phyloP scores from a whole-genome alignment of 2,888 invertebrate genomes.

The Labia minor region DNA sequence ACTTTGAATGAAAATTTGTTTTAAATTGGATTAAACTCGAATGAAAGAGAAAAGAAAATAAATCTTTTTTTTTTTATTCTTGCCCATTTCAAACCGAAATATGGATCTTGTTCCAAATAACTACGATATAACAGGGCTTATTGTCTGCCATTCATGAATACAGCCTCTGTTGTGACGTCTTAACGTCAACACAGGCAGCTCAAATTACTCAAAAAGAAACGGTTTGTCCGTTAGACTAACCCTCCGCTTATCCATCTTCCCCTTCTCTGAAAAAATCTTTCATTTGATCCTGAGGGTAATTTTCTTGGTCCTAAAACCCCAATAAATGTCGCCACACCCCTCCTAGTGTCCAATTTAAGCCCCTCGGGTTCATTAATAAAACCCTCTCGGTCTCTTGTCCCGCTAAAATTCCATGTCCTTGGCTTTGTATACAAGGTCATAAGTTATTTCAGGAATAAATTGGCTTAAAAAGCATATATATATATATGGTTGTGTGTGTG shows the following conservation, averaged over 20 bases:
- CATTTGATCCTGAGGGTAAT: neutral
- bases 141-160: slow-evolving; percentile 9
- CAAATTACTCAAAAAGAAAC: neutral
- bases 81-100: neutral
- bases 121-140: neutral
- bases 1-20: neutral
- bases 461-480: neutral
- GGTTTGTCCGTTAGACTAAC: neutral
- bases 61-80: slow-evolving; percentile 3
- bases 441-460: slow-evolving; percentile 7
- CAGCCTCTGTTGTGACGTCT: slow-evolving; percentile 7
- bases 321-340: slow-evolving; percentile 13
- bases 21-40: slow-evolving; percentile 3
- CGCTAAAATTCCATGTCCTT: neutral
- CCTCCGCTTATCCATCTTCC: neutral
- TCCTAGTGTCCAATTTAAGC: neutral
- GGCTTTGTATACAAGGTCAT: neutral
- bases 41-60: neutral
- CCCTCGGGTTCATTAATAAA: slow-evolving; percentile 13
- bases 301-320: neutral
- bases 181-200: neutral
- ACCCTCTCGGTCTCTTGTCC: too few species aligned
- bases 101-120: neutral
- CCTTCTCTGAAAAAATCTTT: neutral
- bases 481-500: too few species aligned